These are phyloP conservation scores for Girardinichthys multiradiatus DNA, from an alignment of 2,113 vertebrate genomes.

Conservation along the genomic window DNA sequence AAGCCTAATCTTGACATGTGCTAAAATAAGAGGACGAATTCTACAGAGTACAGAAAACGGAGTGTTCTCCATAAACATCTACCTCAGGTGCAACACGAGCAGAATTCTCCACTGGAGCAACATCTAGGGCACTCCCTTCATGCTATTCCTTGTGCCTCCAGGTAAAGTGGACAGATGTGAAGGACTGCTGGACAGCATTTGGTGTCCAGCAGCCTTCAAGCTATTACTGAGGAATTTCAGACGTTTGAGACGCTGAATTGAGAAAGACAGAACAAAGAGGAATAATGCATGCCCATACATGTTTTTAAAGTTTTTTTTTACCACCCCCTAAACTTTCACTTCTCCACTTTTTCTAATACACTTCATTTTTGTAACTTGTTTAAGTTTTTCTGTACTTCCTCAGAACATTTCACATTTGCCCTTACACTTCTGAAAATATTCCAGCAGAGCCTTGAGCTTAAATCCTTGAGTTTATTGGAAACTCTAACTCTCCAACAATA, in stretches of 20 bases:
- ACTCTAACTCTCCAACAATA: constrained; percentile 29
- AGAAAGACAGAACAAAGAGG: constrained; percentile 23
- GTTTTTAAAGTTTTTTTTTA: constrained; percentile 12
- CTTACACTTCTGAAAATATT: constrained; percentile 7
- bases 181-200: constrained; percentile 15
- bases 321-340: background rate
- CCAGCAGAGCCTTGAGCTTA: constrained; percentile 23
- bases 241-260: constrained; percentile 25
- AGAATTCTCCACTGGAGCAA: background rate
- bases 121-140: constrained; percentile 15
- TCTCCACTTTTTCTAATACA: constrained; percentile 9
- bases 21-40: background rate
- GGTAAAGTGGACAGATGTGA: constrained; percentile 66
- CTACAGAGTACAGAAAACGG: background rate
- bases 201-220: constrained; percentile 43
- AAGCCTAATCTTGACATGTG: too few species aligned
- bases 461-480: constrained; percentile 25
- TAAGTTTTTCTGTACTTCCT: constrained; percentile 2
- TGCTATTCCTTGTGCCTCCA: constrained; percentile 25
- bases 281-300: constrained; percentile 48
- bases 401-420: constrained; percentile 8
- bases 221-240: constrained; percentile 62
- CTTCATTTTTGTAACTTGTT: background rate
- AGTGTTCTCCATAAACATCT: background rate
- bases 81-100: background rate